These are phyloP conservation scores for Cephonodes hylas DNA, from an alignment of 2,888 invertebrate species.

Conservation along the genomic window DNA sequence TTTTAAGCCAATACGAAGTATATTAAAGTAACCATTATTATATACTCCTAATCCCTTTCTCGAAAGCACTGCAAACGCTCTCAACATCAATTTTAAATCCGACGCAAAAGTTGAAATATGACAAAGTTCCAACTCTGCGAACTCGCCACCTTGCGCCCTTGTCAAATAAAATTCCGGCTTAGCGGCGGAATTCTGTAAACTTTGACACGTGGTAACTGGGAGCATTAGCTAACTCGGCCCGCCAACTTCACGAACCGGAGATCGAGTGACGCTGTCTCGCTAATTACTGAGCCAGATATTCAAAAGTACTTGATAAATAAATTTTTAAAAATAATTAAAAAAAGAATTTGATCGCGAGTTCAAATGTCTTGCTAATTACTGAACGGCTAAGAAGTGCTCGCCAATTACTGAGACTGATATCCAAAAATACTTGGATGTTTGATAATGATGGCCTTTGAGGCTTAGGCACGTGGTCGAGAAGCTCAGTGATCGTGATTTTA, in stretches of 20 bases:
- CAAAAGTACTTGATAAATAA: not conserved
- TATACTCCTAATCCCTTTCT: not conserved
- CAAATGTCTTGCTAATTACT: too few relatives aligned
- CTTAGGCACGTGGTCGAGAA: too few relatives aligned
- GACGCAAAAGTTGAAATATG: constrained; percentile 31
- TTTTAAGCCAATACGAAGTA: too few relatives aligned
- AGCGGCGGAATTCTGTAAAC: constrained; percentile 25
- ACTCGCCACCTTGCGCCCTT: constrained; percentile 30
- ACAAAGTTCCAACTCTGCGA: constrained; percentile 32
- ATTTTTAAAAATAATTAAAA: too few relatives aligned
- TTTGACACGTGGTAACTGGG: constrained; percentile 40
- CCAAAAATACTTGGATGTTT: too few relatives aligned
- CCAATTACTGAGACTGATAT: constrained; percentile 17
- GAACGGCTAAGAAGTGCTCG: too few relatives aligned
- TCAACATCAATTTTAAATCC: constrained; percentile 29
- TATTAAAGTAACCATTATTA: not conserved
- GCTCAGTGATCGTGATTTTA: too few relatives aligned
- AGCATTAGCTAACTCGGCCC: constrained; percentile 33
- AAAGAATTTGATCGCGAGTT: too few relatives aligned
- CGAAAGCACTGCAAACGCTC: constrained; percentile 16
- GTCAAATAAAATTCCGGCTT: constrained; percentile 24
- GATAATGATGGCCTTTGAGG: too few relatives aligned
- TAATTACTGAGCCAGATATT: constrained; percentile 17
- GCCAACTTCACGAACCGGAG: constrained; percentile 30
- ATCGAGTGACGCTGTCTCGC: constrained; percentile 21